Evolutionary conservation across 2,888 invertebrate species (phyloP).

Genomic region (Melikaiella ostensackeni): DNA sequence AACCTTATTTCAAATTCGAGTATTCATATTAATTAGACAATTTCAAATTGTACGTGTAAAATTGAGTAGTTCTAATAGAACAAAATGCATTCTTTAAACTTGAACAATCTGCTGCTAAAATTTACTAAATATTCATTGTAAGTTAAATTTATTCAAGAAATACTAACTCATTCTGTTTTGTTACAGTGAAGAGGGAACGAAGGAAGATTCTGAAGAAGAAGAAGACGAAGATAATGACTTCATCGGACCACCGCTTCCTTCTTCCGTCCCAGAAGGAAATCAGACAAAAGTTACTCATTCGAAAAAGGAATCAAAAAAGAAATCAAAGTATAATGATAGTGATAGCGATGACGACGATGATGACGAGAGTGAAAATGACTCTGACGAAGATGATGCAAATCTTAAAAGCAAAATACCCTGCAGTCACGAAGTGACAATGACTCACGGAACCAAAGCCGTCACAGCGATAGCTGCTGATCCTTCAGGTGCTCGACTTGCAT

Average conservation of each 20-base stretch:
- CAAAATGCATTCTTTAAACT: no score
- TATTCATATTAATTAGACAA: no score
- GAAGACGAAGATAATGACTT: constrained; percentile 53
- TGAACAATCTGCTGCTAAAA: no score
- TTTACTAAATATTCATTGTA: neutral
- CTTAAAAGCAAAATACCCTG: constrained; percentile 84
- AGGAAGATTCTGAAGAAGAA: neutral
- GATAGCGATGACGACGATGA: constrained; percentile 69
- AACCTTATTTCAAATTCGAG: no score
- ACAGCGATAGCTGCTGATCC: constrained; percentile 95
- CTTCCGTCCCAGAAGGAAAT: constrained; percentile 19
- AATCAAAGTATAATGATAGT: constrained; percentile 54
- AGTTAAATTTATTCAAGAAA: neutral
- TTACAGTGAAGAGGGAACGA: constrained; percentile 2
- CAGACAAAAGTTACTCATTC: constrained; percentile 1
- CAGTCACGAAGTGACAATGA: constrained; percentile 88
- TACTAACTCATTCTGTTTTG: neutral
- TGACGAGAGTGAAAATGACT: constrained; percentile 68
- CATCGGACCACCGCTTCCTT: constrained; percentile 69
- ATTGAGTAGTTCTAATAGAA: no score
- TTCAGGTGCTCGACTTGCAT: constrained; percentile 92
- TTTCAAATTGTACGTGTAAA: no score
- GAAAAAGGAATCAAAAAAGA: constrained; percentile 17
- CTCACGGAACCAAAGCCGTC: constrained; percentile 93
- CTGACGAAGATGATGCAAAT: constrained; percentile 59